Conservation (phyloP, 1,140 invertebrate genomes). For the Orchestia grillus region DNA sequence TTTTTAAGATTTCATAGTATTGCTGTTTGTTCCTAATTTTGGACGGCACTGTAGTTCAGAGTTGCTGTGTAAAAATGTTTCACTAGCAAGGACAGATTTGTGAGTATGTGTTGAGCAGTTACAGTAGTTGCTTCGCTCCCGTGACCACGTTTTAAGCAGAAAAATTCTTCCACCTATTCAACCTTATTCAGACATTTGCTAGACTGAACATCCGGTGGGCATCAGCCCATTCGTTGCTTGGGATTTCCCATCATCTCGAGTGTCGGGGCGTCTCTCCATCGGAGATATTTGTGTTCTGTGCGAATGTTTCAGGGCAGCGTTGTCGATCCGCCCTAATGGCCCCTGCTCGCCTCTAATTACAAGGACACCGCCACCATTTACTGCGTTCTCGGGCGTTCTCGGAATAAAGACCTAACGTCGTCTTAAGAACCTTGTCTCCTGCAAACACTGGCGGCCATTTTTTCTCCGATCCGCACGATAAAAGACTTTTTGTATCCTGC, state of each 20-base stretch:
- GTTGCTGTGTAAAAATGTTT: too few relatives aligned
- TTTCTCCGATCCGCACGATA: background rate
- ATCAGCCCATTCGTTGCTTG: background rate
- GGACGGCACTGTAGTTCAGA: too few relatives aligned
- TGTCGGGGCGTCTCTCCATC: constrained; percentile 6
- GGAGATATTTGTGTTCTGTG: constrained; percentile 37
- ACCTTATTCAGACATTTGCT: background rate
- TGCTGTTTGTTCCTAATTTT: too few relatives aligned
- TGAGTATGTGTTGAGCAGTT: background rate
- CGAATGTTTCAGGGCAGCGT: constrained; percentile 30
- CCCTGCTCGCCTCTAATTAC: constrained; percentile 36
- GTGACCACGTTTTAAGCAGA: background rate
- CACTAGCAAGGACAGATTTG: too few relatives aligned
- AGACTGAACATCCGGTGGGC: background rate
- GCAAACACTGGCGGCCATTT: background rate
- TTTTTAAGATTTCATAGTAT: too few relatives aligned
- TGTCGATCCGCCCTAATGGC: constrained; percentile 23
- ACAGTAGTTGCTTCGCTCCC: background rate
- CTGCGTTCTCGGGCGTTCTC: background rate
- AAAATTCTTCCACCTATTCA: background rate
- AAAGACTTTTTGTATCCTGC: background rate
- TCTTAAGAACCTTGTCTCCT: background rate
- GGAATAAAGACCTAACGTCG: background rate
- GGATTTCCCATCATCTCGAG: background rate
- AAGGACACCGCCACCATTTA: background rate